These are phyloP conservation scores for Tarsius wallacei DNA, from an alignment of 2,797 vertebrate genomes.

Conservation along the genomic window DNA sequence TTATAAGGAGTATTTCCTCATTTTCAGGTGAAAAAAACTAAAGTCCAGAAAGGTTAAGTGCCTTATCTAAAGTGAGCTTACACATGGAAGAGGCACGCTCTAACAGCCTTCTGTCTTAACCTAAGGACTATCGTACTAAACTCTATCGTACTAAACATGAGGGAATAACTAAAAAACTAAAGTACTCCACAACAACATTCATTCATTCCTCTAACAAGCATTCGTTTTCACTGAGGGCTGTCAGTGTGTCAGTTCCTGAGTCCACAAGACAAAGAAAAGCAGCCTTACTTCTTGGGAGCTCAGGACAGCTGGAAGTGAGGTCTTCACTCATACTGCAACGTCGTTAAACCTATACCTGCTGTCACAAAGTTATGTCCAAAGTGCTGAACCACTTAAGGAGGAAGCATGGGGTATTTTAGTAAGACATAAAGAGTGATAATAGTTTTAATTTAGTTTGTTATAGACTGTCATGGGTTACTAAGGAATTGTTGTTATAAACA, in stretches of 20 bases:
- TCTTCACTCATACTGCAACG: fast-evolving
- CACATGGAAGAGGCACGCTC: background rate
- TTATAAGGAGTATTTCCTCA: too few species aligned
- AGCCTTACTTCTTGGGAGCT: background rate
- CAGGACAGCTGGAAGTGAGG: background rate
- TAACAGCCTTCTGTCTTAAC: background rate
- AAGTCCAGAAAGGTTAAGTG: background rate
- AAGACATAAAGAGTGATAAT: background rate
- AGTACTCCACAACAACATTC: background rate
- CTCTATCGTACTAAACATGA: background rate
- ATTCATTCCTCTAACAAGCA: background rate
- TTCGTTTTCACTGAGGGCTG: background rate
- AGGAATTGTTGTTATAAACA: background rate
- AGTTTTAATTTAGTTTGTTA: background rate
- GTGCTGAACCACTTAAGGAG: background rate
- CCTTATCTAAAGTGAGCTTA: background rate
- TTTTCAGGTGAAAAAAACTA: background rate
- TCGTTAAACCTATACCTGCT: background rate
- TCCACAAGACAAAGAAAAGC: background rate
- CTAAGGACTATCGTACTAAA: background rate
- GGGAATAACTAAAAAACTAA: background rate
- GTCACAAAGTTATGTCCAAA: background rate
- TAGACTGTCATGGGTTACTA: background rate
- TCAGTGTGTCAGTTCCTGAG: background rate
- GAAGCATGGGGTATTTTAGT: background rate